Conservation (phyloP, 2,888 invertebrate genomes). For the Punctoribates punctum region DNA sequence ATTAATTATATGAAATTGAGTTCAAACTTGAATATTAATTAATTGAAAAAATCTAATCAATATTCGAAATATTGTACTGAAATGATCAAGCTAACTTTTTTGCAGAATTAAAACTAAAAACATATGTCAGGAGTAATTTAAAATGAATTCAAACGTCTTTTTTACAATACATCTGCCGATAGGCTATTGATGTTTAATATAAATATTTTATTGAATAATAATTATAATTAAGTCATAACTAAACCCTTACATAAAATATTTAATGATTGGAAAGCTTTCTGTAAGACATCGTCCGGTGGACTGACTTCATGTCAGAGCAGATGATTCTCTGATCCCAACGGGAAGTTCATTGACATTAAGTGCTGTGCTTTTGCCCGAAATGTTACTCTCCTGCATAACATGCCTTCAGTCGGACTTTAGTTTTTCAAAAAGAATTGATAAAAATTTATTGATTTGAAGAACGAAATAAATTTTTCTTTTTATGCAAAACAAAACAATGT, state of each 20-base stretch:
- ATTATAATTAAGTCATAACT: not conserved
- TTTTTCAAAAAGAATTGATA: not conserved
- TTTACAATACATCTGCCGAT: not conserved
- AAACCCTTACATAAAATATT: not conserved
- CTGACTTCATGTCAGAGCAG: not conserved
- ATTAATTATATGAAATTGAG: not conserved
- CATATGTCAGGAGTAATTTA: no score
- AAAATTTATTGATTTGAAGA: no score
- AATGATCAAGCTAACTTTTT: no score
- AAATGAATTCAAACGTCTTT: not conserved
- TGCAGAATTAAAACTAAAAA: no score
- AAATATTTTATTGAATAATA: not conserved
- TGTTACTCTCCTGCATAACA: slow-evolving; percentile 17
- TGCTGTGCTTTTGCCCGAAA: slow-evolving; percentile 1
- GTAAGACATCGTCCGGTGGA: not conserved
- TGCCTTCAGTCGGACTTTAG: not conserved
- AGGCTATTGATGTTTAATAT: not conserved
- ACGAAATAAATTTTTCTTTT: no score
- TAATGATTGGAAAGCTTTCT: not conserved
- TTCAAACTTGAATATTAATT: no score
- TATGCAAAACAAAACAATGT: no score
- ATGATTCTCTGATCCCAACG: not conserved
- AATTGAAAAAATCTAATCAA: no score
- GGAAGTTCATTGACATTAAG: slow-evolving; percentile 15
- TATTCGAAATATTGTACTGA: no score